These are phyloP conservation scores for Otocyon megalotis DNA, from an alignment of 2,113 vertebrate species.

Conservation along the genomic window DNA sequence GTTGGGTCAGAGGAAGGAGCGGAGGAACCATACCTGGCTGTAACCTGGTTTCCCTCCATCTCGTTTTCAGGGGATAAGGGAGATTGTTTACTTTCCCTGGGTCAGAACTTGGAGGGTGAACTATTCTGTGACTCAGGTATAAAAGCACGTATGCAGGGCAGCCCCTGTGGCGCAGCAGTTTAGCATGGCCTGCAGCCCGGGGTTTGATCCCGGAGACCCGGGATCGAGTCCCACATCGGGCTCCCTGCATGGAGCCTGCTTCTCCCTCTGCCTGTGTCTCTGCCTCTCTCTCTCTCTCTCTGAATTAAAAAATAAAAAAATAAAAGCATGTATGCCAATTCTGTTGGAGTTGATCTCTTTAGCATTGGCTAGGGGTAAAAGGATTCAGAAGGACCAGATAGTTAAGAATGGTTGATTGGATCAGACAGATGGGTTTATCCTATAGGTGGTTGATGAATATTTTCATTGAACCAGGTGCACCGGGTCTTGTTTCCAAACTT, in stretches of 20 bases:
- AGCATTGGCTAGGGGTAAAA: background rate
- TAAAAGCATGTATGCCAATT: background rate
- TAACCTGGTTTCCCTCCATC: background rate
- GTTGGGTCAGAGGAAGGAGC: background rate
- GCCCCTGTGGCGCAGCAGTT: too few species aligned
- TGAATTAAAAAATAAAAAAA: too few species aligned
- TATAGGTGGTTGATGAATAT: background rate
- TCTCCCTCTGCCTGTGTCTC: too few species aligned
- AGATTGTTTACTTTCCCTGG: slow-evolving; percentile 2
- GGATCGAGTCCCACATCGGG: too few species aligned
- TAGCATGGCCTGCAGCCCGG: too few species aligned
- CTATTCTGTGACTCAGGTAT: background rate
- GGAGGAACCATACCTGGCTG: background rate
- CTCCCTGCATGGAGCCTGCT: too few species aligned
- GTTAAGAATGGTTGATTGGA: background rate
- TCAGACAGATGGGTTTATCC: background rate
- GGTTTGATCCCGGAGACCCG: too few species aligned
- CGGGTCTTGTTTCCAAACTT: background rate
- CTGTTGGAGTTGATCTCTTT: background rate
- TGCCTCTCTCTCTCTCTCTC: too few species aligned
- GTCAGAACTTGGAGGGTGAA: slow-evolving; percentile 15
- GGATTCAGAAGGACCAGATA: background rate
- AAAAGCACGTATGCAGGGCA: background rate
- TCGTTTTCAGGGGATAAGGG: background rate
- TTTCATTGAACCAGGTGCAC: background rate